Percentiles rank a stretch among this genome's conserved stretches.
Conservation (phyloP, 2,113 vertebrate genomes). For the Dromas ardeola region DNA sequence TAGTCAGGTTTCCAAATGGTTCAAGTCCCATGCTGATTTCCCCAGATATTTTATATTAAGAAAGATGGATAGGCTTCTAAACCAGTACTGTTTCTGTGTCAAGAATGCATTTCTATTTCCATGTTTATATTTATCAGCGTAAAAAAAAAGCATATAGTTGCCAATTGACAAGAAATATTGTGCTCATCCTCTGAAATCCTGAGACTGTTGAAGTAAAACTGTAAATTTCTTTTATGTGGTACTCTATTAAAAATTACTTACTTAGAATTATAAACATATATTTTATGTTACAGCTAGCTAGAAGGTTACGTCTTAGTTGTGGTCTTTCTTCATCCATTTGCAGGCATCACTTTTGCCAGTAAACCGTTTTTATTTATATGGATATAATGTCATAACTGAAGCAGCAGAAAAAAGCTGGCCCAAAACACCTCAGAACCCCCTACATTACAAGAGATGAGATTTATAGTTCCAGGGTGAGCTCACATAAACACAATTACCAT, state of each 20-base stretch:
- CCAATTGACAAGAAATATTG: not conserved
- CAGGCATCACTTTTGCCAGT: not conserved
- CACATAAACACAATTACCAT: slow-evolving; percentile 51
- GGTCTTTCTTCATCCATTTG: not conserved
- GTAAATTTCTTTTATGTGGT: slow-evolving; percentile 7
- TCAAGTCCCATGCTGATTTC: not conserved
- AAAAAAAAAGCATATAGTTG: not conserved
- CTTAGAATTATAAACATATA: not conserved
- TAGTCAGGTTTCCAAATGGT: not conserved
- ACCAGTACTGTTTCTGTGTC: not conserved
- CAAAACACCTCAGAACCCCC: slow-evolving; percentile 20
- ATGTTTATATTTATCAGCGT: slow-evolving; percentile 3
- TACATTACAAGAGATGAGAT: slow-evolving; percentile 3
- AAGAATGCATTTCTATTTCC: not conserved
- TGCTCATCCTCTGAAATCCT: not conserved
- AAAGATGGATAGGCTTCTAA: not conserved
- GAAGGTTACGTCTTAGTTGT: slow-evolving; percentile 13
- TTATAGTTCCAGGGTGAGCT: slow-evolving; percentile 44
- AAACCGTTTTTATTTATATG: slow-evolving; percentile 25
- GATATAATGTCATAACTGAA: slow-evolving; percentile 32
- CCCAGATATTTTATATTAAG: not conserved
- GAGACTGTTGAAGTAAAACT: not conserved
- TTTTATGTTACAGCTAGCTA: not conserved
- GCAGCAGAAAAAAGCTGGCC: not conserved
- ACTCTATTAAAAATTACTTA: not conserved